phyloP scores from a whole-genome alignment of 2,113 vertebrate species.

The Struthidea cinerea region DNA sequence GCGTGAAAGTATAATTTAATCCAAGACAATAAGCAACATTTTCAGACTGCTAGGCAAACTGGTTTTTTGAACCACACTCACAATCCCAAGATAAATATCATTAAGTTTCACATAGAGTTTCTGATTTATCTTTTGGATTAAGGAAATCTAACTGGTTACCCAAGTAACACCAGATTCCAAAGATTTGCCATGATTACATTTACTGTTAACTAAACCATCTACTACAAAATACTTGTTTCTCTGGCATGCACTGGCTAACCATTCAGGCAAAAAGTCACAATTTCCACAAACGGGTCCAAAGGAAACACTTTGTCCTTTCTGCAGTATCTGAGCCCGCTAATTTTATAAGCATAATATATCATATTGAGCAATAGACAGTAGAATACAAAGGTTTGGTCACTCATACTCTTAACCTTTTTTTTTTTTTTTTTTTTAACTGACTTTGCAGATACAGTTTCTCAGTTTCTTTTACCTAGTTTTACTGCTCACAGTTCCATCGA shows the following conservation, averaged over 20 bases:
- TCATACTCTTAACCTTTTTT: neutral
- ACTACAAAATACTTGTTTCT: neutral
- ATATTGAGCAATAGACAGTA: neutral
- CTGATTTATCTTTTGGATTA: neutral
- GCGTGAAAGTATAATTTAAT: neutral
- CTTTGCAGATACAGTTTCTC: neutral
- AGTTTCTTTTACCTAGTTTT: neutral
- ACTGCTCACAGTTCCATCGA: neutral
- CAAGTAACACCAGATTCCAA: neutral
- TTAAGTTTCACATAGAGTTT: neutral
- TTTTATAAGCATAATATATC: neutral
- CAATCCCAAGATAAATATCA: neutral
- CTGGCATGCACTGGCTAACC: neutral
- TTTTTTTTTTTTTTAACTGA: neutral
- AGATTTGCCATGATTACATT: neutral
- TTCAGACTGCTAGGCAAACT: neutral
- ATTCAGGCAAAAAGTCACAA: neutral
- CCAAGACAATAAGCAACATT: neutral
- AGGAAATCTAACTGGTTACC: neutral
- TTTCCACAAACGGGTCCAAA: neutral
- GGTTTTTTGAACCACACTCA: neutral
- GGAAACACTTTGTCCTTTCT: neutral
- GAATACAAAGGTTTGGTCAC: neutral
- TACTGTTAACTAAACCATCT: neutral
- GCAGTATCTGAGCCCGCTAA: neutral